A percentile compares a stretch with the other conserved stretches of the same genome.
phyloP scores from a whole-genome alignment of 2,797 vertebrate species.

The Huso huso region DNA sequence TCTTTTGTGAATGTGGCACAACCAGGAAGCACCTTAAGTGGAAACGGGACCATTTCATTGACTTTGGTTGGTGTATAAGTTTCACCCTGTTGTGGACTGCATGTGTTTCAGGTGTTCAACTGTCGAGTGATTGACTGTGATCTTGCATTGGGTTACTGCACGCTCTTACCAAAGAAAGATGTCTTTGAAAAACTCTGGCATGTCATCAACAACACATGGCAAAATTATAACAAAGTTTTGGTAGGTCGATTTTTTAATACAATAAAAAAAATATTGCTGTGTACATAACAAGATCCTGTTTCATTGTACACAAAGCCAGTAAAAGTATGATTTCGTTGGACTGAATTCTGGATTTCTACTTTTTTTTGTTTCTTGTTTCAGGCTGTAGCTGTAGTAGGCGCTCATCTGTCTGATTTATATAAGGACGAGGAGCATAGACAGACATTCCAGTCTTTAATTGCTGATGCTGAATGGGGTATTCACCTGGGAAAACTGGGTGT shows the following conservation, averaged over 20 bases:
- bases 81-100: not conserved
- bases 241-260: conserved; percentile 43
- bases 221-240: conserved; percentile 89
- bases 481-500: conserved; percentile 77
- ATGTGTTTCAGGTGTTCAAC: conserved; percentile 77
- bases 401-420: conserved; percentile 66
- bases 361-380: conserved; percentile 33
- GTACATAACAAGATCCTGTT: not conserved
- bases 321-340: no score
- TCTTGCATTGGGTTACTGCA: conserved; percentile 83
- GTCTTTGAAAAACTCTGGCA: conserved; percentile 83
- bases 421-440: conserved; percentile 54
- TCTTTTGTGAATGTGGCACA: no score
- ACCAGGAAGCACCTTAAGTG: no score
- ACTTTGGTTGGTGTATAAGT: no score
- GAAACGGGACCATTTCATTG: no score
- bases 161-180: conserved; percentile 67
- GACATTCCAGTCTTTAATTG: conserved; percentile 74
- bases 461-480: conserved; percentile 86
- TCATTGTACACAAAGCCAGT: not conserved
- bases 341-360: not conserved
- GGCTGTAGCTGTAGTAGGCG: conserved; percentile 80
- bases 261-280: not conserved
- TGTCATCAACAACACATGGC: conserved; percentile 79
- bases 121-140: conserved; percentile 79